Percentiles rank a stretch among this genome's conserved stretches.
Conservation (phyloP, 2,888 invertebrate genomes). For the Cephus spinipes region DNA sequence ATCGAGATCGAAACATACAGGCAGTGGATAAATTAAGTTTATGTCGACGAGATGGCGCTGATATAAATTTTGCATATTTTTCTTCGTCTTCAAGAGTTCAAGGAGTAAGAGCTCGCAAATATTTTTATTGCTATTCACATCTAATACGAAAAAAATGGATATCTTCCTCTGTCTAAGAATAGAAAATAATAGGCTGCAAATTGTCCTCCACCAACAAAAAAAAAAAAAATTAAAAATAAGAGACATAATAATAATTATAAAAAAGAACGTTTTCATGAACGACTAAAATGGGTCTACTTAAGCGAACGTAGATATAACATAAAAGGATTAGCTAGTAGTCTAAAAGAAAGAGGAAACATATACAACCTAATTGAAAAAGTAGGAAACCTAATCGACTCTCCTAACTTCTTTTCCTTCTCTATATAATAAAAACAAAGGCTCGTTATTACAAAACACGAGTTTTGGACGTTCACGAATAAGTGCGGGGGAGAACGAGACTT, state of each 20-base stretch:
- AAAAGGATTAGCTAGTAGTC: background rate
- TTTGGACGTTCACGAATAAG: constrained; percentile 11
- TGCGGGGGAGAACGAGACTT: constrained; percentile 44
- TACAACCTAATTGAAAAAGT: too few species aligned
- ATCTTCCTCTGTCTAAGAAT: background rate
- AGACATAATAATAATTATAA: background rate
- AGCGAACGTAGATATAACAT: background rate
- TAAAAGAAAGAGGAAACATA: constrained; percentile 1
- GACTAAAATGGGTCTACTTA: constrained; percentile 1
- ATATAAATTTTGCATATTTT: too few species aligned
- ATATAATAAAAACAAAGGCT: too few species aligned
- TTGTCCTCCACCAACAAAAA: constrained; percentile 47
- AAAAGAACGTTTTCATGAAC: background rate
- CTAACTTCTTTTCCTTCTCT: too few species aligned
- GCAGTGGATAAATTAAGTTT: too few species aligned
- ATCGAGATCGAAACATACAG: too few species aligned
- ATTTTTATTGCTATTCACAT: too few species aligned
- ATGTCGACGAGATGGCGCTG: too few species aligned
- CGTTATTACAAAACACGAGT: constrained; percentile 25
- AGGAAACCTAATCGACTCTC: too few species aligned
- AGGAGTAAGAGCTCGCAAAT: too few species aligned
- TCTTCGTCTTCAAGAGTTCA: too few species aligned
- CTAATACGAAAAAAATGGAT: too few species aligned
- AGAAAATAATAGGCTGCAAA: constrained; percentile 37
- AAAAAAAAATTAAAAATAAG: constrained; percentile 30